phyloP scores from a whole-genome alignment of 2,113 vertebrate species.

The Alethe diademata region DNA sequence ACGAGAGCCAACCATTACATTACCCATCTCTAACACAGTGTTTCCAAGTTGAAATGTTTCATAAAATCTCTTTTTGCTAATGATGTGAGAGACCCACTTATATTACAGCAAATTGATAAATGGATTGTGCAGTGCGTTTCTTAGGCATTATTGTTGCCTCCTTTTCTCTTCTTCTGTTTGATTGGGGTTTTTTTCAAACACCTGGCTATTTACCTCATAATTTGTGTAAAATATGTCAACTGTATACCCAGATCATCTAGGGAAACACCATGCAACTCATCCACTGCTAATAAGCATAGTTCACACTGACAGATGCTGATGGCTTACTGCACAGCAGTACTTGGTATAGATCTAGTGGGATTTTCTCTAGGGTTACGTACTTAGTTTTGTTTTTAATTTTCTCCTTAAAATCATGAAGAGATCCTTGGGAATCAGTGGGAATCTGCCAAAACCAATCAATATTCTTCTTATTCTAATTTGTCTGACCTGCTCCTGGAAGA shows the following conservation, averaged over 20 bases:
- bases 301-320: not conserved
- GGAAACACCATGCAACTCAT: not conserved
- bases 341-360: not conserved
- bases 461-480: not conserved
- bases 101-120: not conserved
- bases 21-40: no score
- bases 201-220: not conserved
- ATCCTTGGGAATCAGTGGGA: not conserved
- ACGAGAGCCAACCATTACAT: no score
- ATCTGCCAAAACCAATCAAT: not conserved
- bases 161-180: not conserved
- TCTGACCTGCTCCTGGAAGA: not conserved
- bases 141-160: not conserved
- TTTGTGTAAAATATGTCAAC: not conserved
- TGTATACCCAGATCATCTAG: not conserved
- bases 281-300: not conserved
- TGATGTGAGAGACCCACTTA: not conserved
- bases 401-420: not conserved
- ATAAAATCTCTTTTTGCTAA: not conserved
- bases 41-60: slow-evolving; percentile 6
- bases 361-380: not conserved
- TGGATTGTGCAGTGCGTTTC: not conserved
- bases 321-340: not conserved
- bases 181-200: not conserved
- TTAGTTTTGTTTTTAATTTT: not conserved